A percentile compares a stretch with the other conserved stretches of the same genome.
Conservation (phyloP, 2,888 invertebrate genomes). For the Melieria crassipennis region DNA sequence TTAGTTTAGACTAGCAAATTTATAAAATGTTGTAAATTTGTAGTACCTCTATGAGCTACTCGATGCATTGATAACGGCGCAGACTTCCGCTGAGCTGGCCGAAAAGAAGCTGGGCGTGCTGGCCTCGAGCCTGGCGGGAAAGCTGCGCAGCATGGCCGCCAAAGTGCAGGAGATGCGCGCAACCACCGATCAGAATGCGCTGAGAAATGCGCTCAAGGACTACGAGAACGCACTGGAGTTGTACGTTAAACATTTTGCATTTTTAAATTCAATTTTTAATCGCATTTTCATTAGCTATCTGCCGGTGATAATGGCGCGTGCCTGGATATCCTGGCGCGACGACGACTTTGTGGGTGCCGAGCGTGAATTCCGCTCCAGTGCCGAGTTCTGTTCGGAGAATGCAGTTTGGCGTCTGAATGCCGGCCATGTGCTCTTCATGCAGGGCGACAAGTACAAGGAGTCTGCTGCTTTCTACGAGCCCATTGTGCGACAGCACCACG, state of each 20-base stretch:
- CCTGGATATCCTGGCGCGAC: slow-evolving; percentile 98
- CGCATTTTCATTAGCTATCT: slow-evolving; percentile 74
- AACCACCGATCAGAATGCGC: slow-evolving; percentile 87
- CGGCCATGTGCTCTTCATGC: slow-evolving; percentile 99
- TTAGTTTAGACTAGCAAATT: background rate
- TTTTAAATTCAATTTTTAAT: background rate
- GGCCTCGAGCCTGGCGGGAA: slow-evolving; percentile 89
- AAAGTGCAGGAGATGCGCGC: slow-evolving; percentile 92
- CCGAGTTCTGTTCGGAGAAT: slow-evolving; percentile 97
- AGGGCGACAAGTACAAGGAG: slow-evolving; percentile 98
- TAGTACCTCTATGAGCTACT: slow-evolving; percentile 93
- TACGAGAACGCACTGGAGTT: slow-evolving; percentile 87
- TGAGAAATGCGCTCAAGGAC: slow-evolving; percentile 89
- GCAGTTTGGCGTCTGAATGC: slow-evolving; percentile 98
- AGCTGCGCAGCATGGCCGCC: slow-evolving; percentile 89
- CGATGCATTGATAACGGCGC: slow-evolving; percentile 96
- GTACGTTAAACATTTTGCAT: slow-evolving; percentile 55
- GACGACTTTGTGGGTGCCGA: slow-evolving; percentile 97
- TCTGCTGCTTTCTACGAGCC: slow-evolving; percentile 98
- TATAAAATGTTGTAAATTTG: background rate
- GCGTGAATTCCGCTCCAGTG: slow-evolving; percentile 95
- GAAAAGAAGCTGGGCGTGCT: slow-evolving; percentile 95
- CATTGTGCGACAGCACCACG: slow-evolving; percentile 93
- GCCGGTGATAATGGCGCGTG: slow-evolving; percentile 99
- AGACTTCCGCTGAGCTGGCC: slow-evolving; percentile 96